Evolutionary conservation across 2,113 vertebrate species (phyloP).

Genomic region (Albula goreensis): DNA sequence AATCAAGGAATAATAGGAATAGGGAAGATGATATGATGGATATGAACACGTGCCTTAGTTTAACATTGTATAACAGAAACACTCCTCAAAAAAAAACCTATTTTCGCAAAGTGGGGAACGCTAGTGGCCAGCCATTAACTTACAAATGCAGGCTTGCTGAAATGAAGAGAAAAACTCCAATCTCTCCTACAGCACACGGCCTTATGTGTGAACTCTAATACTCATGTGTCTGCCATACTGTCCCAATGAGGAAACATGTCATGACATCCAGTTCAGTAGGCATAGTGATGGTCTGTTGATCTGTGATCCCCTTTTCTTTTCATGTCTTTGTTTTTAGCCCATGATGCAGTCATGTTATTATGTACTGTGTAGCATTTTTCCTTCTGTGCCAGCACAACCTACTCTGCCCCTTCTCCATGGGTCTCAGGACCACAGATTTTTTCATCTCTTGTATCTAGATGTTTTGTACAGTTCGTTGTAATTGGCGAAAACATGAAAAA

Average conservation of each 20-base stretch:
- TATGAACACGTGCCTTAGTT: no score
- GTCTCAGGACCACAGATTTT: no score
- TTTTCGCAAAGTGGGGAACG: not conserved
- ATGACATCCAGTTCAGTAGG: not conserved
- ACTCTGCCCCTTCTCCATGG: not conserved
- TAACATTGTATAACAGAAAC: no score
- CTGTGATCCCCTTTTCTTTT: not conserved
- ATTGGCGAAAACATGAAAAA: not conserved
- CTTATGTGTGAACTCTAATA: not conserved
- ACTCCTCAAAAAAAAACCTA: no score
- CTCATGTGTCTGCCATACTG: not conserved
- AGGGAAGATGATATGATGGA: no score
- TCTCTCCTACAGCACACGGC: not conserved
- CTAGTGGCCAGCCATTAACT: not conserved
- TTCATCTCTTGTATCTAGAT: not conserved
- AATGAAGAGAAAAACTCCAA: not conserved
- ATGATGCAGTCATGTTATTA: not conserved
- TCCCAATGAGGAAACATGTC: not conserved
- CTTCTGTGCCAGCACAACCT: not conserved
- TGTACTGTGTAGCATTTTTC: not conserved
- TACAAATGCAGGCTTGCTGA: not conserved
- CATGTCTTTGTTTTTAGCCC: not conserved
- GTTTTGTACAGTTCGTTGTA: not conserved
- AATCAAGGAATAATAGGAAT: no score
- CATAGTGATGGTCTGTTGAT: not conserved